phyloP scores from a whole-genome alignment of 2,113 vertebrate species.

The Oryctolagus cuniculus region mOryCun1.1 NC_091432.1:111142001-111142500 shows the following conservation, averaged over 20 bases:
- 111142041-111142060: background rate
- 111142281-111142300: background rate
- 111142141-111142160: background rate
- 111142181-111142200: conserved; percentile 36
- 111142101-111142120: background rate
- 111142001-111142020: conserved; percentile 6
- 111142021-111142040: background rate
- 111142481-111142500: conserved; percentile 27
- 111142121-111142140: background rate
- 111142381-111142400: background rate
- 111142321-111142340: background rate
- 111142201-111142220: conserved; percentile 53
- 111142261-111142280: conserved; percentile 41
- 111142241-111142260: conserved; percentile 9
- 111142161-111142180: conserved; percentile 27
- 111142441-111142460: background rate
- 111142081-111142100: background rate
- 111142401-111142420: too few relatives aligned
- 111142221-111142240: conserved; percentile 68
- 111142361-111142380: background rate
- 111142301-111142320: conserved; percentile 15
- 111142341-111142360: background rate
- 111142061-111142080: background rate
- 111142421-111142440: background rate
- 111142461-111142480: fast-evolving